Percentiles rank a stretch among this genome's conserved stretches.
These are phyloP conservation scores for Drosophila prosaltans DNA, from an alignment of 1,140 invertebrate genomes.

Conservation along the genomic window DNA sequence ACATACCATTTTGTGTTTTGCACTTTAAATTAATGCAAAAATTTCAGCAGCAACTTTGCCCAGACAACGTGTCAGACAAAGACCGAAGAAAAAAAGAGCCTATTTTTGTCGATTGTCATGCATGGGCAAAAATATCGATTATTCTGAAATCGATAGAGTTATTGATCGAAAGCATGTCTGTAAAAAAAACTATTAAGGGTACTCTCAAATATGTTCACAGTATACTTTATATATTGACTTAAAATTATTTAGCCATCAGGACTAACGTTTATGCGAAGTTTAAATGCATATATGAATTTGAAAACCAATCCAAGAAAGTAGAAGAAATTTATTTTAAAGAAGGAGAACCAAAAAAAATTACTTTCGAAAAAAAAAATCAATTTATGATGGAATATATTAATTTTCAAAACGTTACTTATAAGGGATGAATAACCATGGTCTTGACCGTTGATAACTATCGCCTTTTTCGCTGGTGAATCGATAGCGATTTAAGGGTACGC, in stretches of 20 bases:
- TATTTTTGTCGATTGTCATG: constrained; percentile 3
- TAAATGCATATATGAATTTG: no score
- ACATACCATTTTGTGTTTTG: constrained; percentile 8
- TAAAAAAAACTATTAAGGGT: neutral
- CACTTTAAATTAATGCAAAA: constrained; percentile 13
- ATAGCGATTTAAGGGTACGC: neutral
- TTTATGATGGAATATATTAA: no score
- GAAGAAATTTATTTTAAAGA: no score
- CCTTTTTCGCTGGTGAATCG: neutral
- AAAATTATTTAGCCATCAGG: no score
- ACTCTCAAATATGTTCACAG: constrained; percentile 39
- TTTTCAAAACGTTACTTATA: neutral
- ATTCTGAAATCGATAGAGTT: neutral
- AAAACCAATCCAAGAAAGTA: no score
- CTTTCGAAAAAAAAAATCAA: no score
- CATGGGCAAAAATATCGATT: neutral
- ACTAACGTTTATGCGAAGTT: no score
- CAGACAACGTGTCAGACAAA: constrained; percentile 7
- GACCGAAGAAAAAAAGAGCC: constrained; percentile 13
- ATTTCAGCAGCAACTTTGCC: constrained; percentile 13
- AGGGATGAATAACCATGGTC: neutral
- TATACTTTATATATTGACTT: no score
- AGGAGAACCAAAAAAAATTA: no score
- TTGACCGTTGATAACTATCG: neutral
- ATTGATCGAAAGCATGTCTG: neutral